Evolutionary conservation across 2,113 vertebrate genomes (phyloP).

Genomic region (Crotalus horridus): DNA sequence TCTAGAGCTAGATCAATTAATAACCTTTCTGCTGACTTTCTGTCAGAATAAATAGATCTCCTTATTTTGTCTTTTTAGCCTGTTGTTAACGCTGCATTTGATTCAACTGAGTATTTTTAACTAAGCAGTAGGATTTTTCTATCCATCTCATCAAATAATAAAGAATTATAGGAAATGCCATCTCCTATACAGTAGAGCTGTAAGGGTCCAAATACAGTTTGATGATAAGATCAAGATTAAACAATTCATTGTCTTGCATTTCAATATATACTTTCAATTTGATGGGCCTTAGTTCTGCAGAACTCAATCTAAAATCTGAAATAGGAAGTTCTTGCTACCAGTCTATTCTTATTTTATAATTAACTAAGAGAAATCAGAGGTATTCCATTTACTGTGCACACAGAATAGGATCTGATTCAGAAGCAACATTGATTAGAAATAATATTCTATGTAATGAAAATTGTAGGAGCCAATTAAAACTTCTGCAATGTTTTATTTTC

Average conservation of each 20-base stretch:
- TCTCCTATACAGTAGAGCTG: not conserved
- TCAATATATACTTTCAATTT: constrained; percentile 39
- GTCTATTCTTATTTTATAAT: constrained; percentile 59
- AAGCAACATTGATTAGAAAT: constrained; percentile 54
- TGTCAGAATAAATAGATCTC: not conserved
- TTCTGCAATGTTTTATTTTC: constrained; percentile 51
- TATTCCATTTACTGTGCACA: constrained; percentile 52
- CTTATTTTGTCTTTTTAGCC: not conserved
- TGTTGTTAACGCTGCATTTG: not conserved
- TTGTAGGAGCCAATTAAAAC: constrained; percentile 60
- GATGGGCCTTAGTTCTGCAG: constrained; percentile 69
- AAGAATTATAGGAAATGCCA: not conserved
- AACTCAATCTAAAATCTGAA: constrained; percentile 68
- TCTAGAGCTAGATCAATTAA: not conserved
- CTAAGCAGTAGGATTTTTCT: not conserved
- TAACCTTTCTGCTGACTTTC: not conserved
- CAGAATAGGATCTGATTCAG: constrained; percentile 42
- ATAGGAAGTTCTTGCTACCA: constrained; percentile 48
- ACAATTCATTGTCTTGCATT: constrained; percentile 44
- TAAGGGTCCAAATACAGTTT: constrained; percentile 20
- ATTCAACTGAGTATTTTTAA: not conserved
- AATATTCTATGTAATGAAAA: constrained; percentile 52
- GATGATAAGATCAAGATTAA: constrained; percentile 3
- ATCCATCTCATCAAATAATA: not conserved
- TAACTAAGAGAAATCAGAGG: constrained; percentile 51